Percentiles rank a stretch among this genome's conserved stretches.
These are phyloP conservation scores for Aldabrachelys gigantea DNA, from an alignment of 2,113 vertebrate genomes.

Conservation along the genomic window DNA sequence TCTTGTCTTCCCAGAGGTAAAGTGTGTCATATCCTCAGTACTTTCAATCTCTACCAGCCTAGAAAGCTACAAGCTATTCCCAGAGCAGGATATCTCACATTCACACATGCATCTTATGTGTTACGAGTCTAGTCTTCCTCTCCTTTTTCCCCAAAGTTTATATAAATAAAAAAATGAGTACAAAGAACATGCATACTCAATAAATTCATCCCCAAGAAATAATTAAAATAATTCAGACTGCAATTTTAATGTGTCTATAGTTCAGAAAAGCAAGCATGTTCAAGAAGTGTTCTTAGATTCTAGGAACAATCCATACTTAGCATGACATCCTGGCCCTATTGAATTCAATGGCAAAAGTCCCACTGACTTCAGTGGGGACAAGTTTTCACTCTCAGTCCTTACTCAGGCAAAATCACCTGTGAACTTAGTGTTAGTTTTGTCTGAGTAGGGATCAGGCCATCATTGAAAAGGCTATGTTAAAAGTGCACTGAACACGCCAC, in stretches of 20 bases:
- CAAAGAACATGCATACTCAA: constrained; percentile 6
- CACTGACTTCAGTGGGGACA: background rate
- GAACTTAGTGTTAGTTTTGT: background rate
- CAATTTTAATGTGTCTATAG: background rate
- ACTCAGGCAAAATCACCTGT: background rate
- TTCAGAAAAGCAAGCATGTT: background rate
- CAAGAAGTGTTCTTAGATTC: background rate
- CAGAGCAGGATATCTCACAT: constrained; percentile 1
- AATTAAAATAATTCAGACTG: background rate
- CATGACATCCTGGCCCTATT: background rate
- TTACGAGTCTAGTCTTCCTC: background rate
- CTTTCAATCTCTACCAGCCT: background rate
- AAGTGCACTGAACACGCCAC: background rate
- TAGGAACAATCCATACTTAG: background rate
- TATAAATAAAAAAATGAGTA: constrained; percentile 22
- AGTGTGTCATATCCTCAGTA: background rate
- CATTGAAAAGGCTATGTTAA: background rate
- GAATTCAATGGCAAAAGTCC: background rate
- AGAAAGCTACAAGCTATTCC: constrained; percentile 35
- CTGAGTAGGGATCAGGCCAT: background rate
- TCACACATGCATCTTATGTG: background rate
- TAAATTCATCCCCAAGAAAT: constrained; percentile 4
- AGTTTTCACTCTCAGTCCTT: background rate
- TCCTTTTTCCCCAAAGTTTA: background rate
- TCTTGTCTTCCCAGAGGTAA: constrained; percentile 21